Base-by-base conservation (phyloP, 2,888 invertebrate genomes). In the Crepidodera aurea region DNA sequence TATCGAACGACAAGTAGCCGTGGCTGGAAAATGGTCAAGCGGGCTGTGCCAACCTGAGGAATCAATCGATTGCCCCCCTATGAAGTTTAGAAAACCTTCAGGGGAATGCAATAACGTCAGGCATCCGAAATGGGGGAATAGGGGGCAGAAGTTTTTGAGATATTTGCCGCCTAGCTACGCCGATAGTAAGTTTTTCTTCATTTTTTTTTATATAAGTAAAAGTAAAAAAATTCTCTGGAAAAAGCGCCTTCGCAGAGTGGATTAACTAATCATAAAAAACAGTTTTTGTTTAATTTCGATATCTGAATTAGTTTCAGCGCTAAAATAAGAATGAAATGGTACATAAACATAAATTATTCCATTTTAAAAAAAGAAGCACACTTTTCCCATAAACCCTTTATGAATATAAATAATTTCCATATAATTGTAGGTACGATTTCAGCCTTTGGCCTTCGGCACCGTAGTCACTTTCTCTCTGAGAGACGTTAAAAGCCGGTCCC, bases 81-180 rank as follows among this genome's bases (percentile, higher is more conserved):
- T 89, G 82, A 93, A 92, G 79, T 94, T 90, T 82, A 85, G 95
- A 54, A 88, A 90, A 62, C 87, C 90, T 0, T 90, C 90, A 44
- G 94, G 93, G 0, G 89, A 90, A 74, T 96, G 96, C 82, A 96
- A 96, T 81, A 96, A 96, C 77, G 90, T 95, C 1, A 84, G 92
- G 37, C 91, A 93, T 78, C 86, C 93, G 1, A 87, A 88, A 19
- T 93, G 94, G 92, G 95, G 94, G 1, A 86, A 90, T 55, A 84
- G 93, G 29, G 91, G 92, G 6, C 91, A 91, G 54, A 86, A 91
- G 2, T 92, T 93, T 78, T 81, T 92, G 32, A 85, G 93, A 67
- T 81, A 92, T 13, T 76, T 93, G 66, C 85, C 88, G 1, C 86
- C 92, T 0, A 86, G 86, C 62, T 94, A 94, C 77, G 85, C 87